Evolutionary conservation across 1,140 invertebrate genomes (phyloP).

Genomic region (Meloidogyne exigua): DNA sequence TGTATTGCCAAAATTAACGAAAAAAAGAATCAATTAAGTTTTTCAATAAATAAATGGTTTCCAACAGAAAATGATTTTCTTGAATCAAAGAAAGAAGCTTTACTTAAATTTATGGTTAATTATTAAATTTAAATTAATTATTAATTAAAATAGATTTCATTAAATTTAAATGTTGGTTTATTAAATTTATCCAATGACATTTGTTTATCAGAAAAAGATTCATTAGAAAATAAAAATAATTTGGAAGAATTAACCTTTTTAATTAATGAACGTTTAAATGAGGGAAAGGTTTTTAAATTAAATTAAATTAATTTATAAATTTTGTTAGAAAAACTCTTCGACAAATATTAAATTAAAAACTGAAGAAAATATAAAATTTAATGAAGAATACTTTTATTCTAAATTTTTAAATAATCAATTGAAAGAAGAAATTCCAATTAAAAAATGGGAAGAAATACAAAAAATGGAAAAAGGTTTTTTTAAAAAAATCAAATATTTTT

Average conservation of each 20-base stretch:
- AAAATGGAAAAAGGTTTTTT: background rate
- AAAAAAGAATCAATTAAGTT: background rate
- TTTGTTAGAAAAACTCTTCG: background rate
- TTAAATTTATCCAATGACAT: background rate
- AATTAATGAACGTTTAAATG: constrained; percentile 9
- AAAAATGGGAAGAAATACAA: background rate
- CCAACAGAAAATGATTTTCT: constrained; percentile 11
- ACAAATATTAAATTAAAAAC: background rate
- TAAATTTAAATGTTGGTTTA: constrained; percentile 13
- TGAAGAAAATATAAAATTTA: background rate
- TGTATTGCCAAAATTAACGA: constrained; percentile 68
- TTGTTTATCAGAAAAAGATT: constrained; percentile 14
- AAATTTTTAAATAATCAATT: constrained; percentile 1
- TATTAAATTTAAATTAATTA: background rate
- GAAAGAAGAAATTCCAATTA: background rate
- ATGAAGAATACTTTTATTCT: background rate
- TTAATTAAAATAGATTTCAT: constrained; percentile 7
- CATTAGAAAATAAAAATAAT: constrained; percentile 7
- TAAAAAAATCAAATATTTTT: background rate
- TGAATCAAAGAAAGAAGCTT: constrained; percentile 25
- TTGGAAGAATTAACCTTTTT: constrained; percentile 15
- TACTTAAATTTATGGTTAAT: constrained; percentile 28
- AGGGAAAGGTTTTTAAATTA: background rate
- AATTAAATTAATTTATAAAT: background rate
- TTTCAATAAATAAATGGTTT: constrained; percentile 39